Evolutionary conservation across 2,113 vertebrate species (phyloP).

Genomic region (Chaetops frenatus): DNA sequence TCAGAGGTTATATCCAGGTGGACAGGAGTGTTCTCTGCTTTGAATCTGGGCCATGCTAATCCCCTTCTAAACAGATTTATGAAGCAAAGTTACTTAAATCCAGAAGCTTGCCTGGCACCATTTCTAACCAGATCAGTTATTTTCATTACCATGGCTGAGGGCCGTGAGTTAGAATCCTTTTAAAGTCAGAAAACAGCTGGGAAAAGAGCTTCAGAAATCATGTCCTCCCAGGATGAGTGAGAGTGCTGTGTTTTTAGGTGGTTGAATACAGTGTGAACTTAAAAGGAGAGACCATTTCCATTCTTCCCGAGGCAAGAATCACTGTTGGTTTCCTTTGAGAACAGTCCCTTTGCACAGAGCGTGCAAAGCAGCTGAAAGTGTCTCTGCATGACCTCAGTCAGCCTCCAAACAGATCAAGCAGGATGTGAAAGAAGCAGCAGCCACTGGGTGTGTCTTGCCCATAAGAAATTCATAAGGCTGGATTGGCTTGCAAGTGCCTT

Average conservation of each 20-base stretch:
- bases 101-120: not conserved
- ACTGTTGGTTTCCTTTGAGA: conserved; percentile 8
- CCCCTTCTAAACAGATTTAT: not conserved
- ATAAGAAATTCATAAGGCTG: not conserved
- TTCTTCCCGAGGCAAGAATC: conserved; percentile 19
- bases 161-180: not conserved
- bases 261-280: not conserved
- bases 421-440: not conserved
- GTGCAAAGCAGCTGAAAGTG: not conserved
- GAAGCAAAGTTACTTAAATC: not conserved
- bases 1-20: not conserved
- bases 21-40: not conserved
- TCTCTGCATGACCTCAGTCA: conserved; percentile 31
- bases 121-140: not conserved
- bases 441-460: not conserved
- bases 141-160: not conserved
- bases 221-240: not conserved
- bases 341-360: conserved; percentile 22
- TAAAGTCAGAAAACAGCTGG: not conserved
- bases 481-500: not conserved
- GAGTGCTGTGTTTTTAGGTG: not conserved
- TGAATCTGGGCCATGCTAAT: not conserved
- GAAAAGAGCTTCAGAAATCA: not conserved
- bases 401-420: conserved; percentile 2
- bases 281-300: conserved; percentile 14